Base-by-base conservation (phyloP, 2,797 vertebrate genomes). In the Silurus aristotelis region DNA sequence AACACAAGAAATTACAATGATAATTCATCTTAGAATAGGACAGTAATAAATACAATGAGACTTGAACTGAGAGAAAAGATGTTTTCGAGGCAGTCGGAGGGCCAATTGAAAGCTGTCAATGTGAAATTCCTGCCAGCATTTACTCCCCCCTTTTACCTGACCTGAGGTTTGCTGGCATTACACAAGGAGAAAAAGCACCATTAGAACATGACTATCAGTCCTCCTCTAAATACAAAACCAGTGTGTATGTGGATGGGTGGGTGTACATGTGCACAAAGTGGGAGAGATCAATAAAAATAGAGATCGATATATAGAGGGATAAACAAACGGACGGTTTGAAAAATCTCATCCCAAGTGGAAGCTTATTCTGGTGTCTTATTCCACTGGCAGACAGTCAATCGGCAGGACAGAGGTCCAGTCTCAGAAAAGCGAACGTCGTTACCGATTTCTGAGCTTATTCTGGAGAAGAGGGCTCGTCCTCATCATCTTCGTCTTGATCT, bases 381-480 rank as follows among this genome's bases (percentile, higher is more conserved):
- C 84, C 83, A 85, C 84, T 64, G 85, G 75, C 75, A 66, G 48
- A 52, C 43, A 52, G 76, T 75, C 25, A 52, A 67, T 48, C 25
- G 6, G 43, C 9, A 61, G 83, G 55, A 80, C 10, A 66, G 25
- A 76, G 68, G 46, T 48, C 64, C n/a, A 20, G 72, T 80, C 63
- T 67, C 82, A 84, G 71, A 31, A 56, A 67, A 84, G 48, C 67
- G 31, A 6, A 60, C 61, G 22, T 73, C 17, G 7, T 61, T 1
- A n/a, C 5, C 6, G 27, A 15, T 48, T 46, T 55, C 61, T n/a
- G 56, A 27, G 66, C n/a, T 95, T 95, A 96, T 93, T 97, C 96
- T 82, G 95, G 94, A 17, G 95, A 95, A 70, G 96, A 96, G 71
- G 95, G 95, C 82, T 95, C 94, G 2, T 91, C 88, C 1, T 91